Percentiles rank a stretch among this genome's conserved stretches.
These are phyloP conservation scores for Sebastes vulpes DNA, from an alignment of 2,797 vertebrate species.

Conservation along the genomic window DNA sequence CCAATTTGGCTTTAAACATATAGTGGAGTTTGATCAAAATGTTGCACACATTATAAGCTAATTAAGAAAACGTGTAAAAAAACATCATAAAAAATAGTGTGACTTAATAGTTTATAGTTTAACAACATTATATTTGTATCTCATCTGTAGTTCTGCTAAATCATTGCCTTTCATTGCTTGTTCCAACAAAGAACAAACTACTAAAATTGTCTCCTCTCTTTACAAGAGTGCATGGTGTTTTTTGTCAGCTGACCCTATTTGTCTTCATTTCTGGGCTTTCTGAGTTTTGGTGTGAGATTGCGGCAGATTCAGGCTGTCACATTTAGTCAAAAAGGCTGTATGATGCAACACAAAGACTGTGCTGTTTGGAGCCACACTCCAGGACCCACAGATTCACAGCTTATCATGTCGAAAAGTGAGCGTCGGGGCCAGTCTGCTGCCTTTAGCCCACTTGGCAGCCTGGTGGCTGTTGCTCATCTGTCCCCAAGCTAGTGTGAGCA, in stretches of 20 bases:
- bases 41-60: neutral
- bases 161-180: neutral
- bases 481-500: slow-evolving; percentile 78
- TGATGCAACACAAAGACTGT: slow-evolving; percentile 49
- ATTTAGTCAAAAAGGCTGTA: slow-evolving; percentile 34
- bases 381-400: slow-evolving; percentile 63
- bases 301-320: slow-evolving; percentile 11
- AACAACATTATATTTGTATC: neutral
- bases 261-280: neutral
- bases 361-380: slow-evolving; percentile 34
- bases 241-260: neutral
- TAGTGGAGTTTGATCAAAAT: neutral
- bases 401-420: slow-evolving; percentile 77
- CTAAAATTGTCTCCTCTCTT: neutral
- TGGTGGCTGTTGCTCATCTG: slow-evolving; percentile 81
- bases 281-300: slow-evolving; percentile 23
- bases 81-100: neutral
- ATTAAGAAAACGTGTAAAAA: neutral
- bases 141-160: neutral
- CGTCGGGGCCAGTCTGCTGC: slow-evolving; percentile 69
- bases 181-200: neutral
- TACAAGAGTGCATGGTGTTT: neutral
- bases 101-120: neutral
- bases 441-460: slow-evolving; percentile 83
- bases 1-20: neutral